Evolutionary conservation across 2,113 vertebrate species (phyloP).

Genomic region (Phodopus roborovskii): DNA sequence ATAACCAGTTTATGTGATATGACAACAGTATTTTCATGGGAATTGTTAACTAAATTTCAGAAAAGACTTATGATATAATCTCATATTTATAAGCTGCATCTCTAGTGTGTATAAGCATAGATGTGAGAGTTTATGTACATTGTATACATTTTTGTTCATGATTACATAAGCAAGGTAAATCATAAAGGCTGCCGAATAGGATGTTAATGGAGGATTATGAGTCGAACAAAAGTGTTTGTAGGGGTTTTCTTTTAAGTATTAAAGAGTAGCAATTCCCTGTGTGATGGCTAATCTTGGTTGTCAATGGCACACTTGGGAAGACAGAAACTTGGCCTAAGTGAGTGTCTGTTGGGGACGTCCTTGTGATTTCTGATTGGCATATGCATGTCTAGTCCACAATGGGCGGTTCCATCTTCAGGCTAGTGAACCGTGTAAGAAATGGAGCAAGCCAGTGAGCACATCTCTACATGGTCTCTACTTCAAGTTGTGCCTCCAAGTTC

Average conservation of each 20-base stretch:
- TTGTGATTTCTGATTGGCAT: background rate
- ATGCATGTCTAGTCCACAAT: background rate
- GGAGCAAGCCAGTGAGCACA: background rate
- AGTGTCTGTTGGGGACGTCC: background rate
- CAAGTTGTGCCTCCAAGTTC: background rate
- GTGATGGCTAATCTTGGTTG: background rate
- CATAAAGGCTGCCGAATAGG: background rate
- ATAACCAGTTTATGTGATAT: background rate
- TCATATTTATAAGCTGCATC: constrained; percentile 7
- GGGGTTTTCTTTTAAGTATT: background rate
- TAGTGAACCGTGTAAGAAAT: background rate
- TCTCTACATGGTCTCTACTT: background rate
- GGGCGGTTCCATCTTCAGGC: background rate
- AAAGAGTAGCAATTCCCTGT: background rate
- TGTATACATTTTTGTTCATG: constrained; percentile 10
- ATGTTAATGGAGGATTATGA: background rate
- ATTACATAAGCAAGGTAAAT: background rate
- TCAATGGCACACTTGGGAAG: background rate
- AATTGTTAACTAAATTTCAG: background rate
- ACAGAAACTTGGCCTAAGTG: background rate
- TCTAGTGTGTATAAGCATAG: background rate
- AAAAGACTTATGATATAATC: constrained; percentile 29
- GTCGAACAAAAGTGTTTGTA: background rate
- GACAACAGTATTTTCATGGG: background rate
- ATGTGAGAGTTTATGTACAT: background rate